Conservation (phyloP, 2,888 invertebrate species). For the Drosophila phalerata region DNA sequence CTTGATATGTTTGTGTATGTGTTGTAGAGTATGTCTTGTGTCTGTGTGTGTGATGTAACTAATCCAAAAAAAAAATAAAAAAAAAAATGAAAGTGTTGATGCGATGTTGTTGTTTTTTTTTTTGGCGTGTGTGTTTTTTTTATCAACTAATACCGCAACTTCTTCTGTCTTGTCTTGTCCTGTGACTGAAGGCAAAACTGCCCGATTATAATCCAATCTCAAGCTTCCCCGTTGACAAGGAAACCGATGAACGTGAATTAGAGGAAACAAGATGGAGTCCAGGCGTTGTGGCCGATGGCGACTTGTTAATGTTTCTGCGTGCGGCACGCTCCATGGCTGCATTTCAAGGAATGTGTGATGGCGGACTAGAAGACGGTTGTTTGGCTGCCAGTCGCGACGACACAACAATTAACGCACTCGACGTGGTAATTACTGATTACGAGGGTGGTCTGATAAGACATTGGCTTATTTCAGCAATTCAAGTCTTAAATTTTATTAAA, state of each 20-base stretch:
- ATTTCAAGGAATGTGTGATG: slow-evolving; percentile 99
- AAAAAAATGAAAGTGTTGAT: slow-evolving; percentile 28
- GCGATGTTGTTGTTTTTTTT: slow-evolving; percentile 34
- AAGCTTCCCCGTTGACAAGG: slow-evolving; percentile 86
- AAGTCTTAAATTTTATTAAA: neutral
- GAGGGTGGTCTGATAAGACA: neutral
- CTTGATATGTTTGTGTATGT: slow-evolving; percentile 43
- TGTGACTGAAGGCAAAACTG: slow-evolving; percentile 85
- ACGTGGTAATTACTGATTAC: slow-evolving; percentile 89
- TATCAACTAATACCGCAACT: slow-evolving; percentile 72
- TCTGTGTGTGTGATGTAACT: slow-evolving; percentile 62
- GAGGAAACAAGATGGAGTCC: slow-evolving; percentile 98
- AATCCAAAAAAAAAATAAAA: slow-evolving; percentile 52
- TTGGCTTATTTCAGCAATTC: neutral
- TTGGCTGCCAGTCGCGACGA: slow-evolving; percentile 98
- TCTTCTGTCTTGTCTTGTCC: slow-evolving; percentile 77
- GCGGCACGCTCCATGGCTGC: slow-evolving; percentile 99
- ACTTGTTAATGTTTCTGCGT: slow-evolving; percentile 98
- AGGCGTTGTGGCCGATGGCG: slow-evolving; percentile 96
- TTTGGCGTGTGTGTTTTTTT: slow-evolving; percentile 62
- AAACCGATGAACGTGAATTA: slow-evolving; percentile 86
- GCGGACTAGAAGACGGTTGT: slow-evolving; percentile 98
- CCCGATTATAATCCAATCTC: slow-evolving; percentile 86
- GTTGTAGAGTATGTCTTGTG: slow-evolving; percentile 45
- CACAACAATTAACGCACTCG: slow-evolving; percentile 98